These are phyloP conservation scores for Enoplosus armatus DNA, from an alignment of 2,797 vertebrate genomes.

Conservation along the genomic window DNA sequence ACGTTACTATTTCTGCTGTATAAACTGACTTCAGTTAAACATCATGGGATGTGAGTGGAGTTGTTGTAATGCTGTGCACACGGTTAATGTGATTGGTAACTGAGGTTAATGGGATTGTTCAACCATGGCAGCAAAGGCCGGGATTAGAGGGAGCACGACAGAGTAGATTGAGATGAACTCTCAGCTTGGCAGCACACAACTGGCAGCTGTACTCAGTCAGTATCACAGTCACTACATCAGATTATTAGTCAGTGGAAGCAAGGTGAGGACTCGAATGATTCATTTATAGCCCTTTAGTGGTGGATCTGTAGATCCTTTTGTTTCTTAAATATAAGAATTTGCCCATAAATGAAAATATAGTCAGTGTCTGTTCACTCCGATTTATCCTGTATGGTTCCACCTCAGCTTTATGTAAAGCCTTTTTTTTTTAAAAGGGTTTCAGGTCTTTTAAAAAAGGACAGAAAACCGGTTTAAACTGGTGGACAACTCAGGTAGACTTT, in stretches of 20 bases:
- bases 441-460: no score
- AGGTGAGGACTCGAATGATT: background rate
- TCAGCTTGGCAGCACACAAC: slow-evolving; percentile 71
- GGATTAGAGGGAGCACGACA: slow-evolving; percentile 48
- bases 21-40: background rate
- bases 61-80: slow-evolving; percentile 1
- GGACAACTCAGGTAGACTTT: no score
- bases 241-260: background rate
- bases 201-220: background rate
- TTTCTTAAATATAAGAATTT: background rate
- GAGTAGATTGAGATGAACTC: slow-evolving; percentile 47
- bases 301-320: background rate
- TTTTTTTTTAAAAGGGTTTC: no score
- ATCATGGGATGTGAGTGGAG: background rate
- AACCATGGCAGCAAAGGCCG: slow-evolving; percentile 55
- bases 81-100: slow-evolving; percentile 65
- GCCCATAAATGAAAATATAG: background rate
- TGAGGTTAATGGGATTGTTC: slow-evolving; percentile 53
- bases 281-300: background rate
- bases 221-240: background rate
- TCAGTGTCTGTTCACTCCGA: background rate
- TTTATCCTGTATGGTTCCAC: background rate
- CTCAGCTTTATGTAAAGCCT: background rate
- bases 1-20: slow-evolving; percentile 18
- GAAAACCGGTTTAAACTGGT: no score